phyloP scores from a whole-genome alignment of 2,888 invertebrate genomes.

The Hyles lineata region DNA sequence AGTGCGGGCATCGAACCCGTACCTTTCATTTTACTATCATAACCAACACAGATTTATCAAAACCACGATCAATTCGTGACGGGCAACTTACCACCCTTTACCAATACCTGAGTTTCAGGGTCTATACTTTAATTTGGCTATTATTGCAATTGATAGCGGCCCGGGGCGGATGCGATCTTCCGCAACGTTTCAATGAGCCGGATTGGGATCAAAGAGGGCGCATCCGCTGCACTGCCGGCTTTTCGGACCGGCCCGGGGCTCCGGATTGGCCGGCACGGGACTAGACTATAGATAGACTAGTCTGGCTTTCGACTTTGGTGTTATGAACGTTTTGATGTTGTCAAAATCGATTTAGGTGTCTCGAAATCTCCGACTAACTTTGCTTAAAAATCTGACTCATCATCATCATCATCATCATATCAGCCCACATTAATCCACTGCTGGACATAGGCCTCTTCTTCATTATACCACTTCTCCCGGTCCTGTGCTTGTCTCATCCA shows the following conservation, averaged over 20 bases:
- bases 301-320: background rate
- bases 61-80: background rate
- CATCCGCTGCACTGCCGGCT: background rate
- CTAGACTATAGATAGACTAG: background rate
- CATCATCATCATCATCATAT: too few species aligned
- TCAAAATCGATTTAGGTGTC: too few species aligned
- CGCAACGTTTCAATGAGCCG: background rate
- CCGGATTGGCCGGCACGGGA: background rate
- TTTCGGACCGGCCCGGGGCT: constrained; percentile 1
- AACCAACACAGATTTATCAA: too few species aligned
- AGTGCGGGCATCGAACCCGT: too few species aligned
- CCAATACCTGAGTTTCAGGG: background rate
- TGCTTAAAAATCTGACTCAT: too few species aligned
- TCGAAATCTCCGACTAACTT: too few species aligned
- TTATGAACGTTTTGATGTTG: too few species aligned
- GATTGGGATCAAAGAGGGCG: constrained; percentile 12
- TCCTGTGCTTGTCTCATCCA: too few species aligned
- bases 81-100: background rate
- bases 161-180: background rate
- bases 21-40: too few species aligned
- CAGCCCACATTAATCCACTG: too few species aligned
- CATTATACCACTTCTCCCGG: too few species aligned
- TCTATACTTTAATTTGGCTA: constrained; percentile 2
- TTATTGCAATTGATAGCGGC: background rate
- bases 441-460: too few species aligned